Percentiles rank a stretch among this genome's conserved stretches.
Evolutionary conservation across 2,797 vertebrate genomes (phyloP).

Genomic region (Simalia tracyae): DNA sequence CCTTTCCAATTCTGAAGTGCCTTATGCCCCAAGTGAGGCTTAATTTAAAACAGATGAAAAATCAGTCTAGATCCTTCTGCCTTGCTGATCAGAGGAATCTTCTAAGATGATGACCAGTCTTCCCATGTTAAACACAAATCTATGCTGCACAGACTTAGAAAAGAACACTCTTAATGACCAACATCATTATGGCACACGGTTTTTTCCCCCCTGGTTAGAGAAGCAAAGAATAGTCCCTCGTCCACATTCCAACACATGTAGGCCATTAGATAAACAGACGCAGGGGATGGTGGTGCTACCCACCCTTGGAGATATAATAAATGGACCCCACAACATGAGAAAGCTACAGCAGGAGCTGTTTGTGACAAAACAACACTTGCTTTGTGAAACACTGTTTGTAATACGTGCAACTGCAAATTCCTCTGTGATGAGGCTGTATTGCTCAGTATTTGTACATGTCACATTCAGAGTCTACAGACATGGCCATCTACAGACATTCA

Average conservation of each 20-base stretch:
- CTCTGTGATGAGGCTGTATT: background rate
- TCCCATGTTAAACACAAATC: background rate
- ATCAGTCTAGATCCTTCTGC: conserved; percentile 12
- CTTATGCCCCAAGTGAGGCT: background rate
- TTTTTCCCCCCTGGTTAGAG: background rate
- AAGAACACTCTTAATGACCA: background rate
- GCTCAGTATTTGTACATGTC: background rate
- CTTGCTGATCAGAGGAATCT: background rate
- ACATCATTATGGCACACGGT: rapidly evolving
- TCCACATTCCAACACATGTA: background rate
- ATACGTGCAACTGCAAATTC: background rate
- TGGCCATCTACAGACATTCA: background rate
- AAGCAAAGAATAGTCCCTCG: background rate
- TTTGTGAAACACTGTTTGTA: background rate
- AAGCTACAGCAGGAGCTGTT: background rate
- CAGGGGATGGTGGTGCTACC: background rate
- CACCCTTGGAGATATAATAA: background rate
- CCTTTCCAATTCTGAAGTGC: background rate
- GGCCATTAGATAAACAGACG: background rate
- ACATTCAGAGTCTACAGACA: no score
- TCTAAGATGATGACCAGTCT: background rate
- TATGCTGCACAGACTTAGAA: background rate
- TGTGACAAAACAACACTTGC: conserved; percentile 40
- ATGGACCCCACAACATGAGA: background rate
- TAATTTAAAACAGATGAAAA: conserved; percentile 46